phyloP scores from a whole-genome alignment of 2,113 vertebrate species.

The Bombycilla garrulus region DNA sequence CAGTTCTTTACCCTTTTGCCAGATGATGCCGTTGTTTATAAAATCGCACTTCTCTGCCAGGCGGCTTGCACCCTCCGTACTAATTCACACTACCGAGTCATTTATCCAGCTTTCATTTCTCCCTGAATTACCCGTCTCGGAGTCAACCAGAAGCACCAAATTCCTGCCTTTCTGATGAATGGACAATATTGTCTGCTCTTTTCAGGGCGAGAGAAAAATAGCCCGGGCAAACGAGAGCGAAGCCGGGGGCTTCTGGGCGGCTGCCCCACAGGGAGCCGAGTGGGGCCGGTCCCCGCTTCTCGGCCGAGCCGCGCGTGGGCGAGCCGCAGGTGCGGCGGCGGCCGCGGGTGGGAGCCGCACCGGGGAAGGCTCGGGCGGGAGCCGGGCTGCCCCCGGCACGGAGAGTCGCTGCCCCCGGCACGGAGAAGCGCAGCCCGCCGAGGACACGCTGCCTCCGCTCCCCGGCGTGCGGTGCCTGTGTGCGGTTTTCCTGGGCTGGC shows the following conservation, averaged over 20 bases:
- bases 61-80: not conserved
- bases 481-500: not conserved
- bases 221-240: not conserved
- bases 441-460: not conserved
- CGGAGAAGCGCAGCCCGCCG: not conserved
- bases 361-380: not conserved
- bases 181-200: not conserved
- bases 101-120: conserved; percentile 11
- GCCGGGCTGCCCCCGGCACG: not conserved
- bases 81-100: not conserved
- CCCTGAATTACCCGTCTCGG: conserved; percentile 3
- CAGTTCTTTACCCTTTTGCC: conserved; percentile 3
- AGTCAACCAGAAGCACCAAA: conserved; percentile 29
- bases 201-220: conserved; percentile 10
- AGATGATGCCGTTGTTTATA: conserved; percentile 25
- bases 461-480: not conserved
- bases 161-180: conserved; percentile 47
- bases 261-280: not conserved
- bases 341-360: not conserved
- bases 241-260: not conserved
- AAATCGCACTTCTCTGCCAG: not conserved
- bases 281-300: not conserved
- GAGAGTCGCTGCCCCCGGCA: not conserved
- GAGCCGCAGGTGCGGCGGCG: not conserved
- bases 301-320: not conserved